These are phyloP conservation scores for Catocala nupta DNA, from an alignment of 2,888 invertebrate species.

Conservation along the genomic window DNA sequence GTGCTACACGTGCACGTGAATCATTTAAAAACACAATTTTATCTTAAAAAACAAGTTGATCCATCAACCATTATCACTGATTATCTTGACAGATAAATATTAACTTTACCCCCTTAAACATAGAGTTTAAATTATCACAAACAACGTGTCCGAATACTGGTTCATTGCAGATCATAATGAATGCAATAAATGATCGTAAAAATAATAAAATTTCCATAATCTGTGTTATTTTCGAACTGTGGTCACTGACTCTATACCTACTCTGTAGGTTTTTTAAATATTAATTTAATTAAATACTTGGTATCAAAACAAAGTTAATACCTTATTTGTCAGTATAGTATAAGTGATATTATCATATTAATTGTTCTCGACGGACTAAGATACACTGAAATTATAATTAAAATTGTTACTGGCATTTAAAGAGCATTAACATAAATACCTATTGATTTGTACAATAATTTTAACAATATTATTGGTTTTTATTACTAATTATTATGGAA, in stretches of 20 bases:
- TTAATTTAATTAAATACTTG: neutral
- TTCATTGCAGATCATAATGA: slow-evolving; percentile 39
- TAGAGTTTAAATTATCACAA: slow-evolving; percentile 20
- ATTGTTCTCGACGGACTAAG: neutral
- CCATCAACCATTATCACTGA: slow-evolving; percentile 57
- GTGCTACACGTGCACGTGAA: slow-evolving; percentile 26
- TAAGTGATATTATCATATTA: neutral
- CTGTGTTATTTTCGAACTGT: slow-evolving; percentile 34
- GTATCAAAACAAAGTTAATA: too few species aligned
- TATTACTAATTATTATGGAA: neutral
- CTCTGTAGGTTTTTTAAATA: slow-evolving; percentile 11
- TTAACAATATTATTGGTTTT: too few species aligned
- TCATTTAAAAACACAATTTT: slow-evolving; percentile 36
- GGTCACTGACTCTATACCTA: slow-evolving; percentile 22
- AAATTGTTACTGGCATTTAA: neutral
- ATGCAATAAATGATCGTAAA: slow-evolving; percentile 20
- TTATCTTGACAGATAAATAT: slow-evolving; percentile 18
- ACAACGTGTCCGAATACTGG: slow-evolving; percentile 21
- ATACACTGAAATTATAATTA: neutral
- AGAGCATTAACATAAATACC: neutral
- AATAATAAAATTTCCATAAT: slow-evolving; percentile 36
- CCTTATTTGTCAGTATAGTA: too few species aligned
- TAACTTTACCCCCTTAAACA: neutral
- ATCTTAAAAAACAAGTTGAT: slow-evolving; percentile 62
- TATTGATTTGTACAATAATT: too few species aligned